These are phyloP conservation scores for Malacoraja senta DNA, from an alignment of 2,797 vertebrate genomes.

Conservation along the genomic window DNA sequence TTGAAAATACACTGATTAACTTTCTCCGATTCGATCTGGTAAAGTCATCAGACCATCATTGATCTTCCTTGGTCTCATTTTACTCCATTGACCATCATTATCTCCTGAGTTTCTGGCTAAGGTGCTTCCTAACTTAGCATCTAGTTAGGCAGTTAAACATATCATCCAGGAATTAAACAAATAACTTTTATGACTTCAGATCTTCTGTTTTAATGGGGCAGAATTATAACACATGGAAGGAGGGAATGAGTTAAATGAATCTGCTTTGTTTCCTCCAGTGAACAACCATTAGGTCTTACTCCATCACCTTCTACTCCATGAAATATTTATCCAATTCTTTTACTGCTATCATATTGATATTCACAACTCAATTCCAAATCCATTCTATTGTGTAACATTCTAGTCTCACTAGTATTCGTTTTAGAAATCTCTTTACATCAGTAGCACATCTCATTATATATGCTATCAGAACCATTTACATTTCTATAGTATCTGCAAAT, in stretches of 20 bases:
- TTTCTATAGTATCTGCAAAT: no score
- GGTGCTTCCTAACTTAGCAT: no score
- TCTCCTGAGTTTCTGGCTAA: neutral
- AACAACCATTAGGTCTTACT: neutral
- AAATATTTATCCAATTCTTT: neutral
- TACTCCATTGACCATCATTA: neutral
- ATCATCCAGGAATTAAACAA: neutral
- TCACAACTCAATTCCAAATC: neutral
- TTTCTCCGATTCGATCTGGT: neutral
- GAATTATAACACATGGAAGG: neutral
- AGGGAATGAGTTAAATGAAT: neutral
- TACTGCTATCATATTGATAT: neutral
- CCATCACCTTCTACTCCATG: neutral
- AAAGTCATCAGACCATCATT: neutral
- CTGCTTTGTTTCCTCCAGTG: no score
- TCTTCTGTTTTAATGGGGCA: neutral
- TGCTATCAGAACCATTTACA: no score
- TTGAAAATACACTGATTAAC: neutral
- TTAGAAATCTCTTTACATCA: neutral
- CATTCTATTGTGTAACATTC: neutral
- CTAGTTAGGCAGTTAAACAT: no score
- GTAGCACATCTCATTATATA: neutral
- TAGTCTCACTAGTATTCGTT: neutral
- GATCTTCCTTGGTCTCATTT: neutral
- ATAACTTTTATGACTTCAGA: neutral